These are phyloP conservation scores for Bombus cullumanus DNA, from an alignment of 1,140 invertebrate species.

Conservation along the genomic window DNA sequence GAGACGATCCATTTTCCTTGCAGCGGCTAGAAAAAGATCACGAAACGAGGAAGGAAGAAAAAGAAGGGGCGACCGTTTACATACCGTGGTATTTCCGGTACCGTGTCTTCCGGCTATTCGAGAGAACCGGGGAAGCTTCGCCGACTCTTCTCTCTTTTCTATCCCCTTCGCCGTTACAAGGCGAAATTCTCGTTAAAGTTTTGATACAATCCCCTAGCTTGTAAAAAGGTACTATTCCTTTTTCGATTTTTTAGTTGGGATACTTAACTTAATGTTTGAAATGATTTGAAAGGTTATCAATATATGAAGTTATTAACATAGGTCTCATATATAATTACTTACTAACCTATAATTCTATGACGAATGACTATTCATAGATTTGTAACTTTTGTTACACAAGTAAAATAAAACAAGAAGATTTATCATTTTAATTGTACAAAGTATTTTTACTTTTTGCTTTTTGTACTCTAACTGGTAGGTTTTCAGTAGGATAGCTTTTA, in stretches of 20 bases:
- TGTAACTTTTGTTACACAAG: too few relatives aligned
- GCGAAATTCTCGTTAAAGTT: neutral
- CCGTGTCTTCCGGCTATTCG: slow-evolving; percentile 23
- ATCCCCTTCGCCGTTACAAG: neutral
- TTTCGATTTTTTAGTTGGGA: neutral
- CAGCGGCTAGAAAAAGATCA: neutral
- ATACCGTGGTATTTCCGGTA: slow-evolving; percentile 31
- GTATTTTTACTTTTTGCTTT: neutral
- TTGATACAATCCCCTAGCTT: neutral
- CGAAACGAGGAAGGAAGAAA: slow-evolving; percentile 11
- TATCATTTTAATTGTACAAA: neutral
- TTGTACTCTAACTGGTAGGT: neutral
- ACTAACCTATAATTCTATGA: neutral
- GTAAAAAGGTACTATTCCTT: neutral
- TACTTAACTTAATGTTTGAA: neutral
- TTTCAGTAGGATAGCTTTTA: neutral
- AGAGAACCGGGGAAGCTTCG: neutral
- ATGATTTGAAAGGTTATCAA: neutral
- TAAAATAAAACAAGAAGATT: neutral
- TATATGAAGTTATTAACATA: neutral
- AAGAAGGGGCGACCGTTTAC: neutral
- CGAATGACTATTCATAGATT: too few relatives aligned
- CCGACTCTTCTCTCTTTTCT: neutral
- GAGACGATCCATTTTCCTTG: slow-evolving; percentile 29
- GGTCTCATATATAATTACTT: neutral